phyloP scores from a whole-genome alignment of 2,113 vertebrate species.

The Eonycteris spelaea region DNA sequence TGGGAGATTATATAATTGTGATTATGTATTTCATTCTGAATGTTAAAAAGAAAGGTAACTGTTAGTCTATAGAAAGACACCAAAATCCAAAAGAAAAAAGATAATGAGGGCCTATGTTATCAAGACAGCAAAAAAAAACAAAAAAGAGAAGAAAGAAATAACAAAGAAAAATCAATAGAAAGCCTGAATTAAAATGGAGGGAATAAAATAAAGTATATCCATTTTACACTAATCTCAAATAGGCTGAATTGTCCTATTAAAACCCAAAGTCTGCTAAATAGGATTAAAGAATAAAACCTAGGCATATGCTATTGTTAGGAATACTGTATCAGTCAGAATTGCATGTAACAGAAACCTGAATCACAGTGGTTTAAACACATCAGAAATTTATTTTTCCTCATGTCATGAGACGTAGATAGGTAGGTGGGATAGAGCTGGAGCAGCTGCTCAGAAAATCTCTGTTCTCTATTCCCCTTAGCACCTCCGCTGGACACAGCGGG shows the following conservation, averaged over 20 bases:
- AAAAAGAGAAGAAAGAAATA: not conserved
- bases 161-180: not conserved
- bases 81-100: not conserved
- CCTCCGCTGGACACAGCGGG: not conserved
- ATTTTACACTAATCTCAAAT: not conserved
- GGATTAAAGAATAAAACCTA: not conserved
- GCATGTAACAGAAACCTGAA: not conserved
- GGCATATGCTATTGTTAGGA: not conserved
- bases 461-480: rapidly evolving
- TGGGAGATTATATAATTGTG: not conserved
- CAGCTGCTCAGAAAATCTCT: not conserved
- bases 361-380: not conserved
- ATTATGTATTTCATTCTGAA: not conserved
- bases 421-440: rapidly evolving
- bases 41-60: not conserved
- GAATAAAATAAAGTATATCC: not conserved
- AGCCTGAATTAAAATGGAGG: not conserved
- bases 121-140: not conserved
- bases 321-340: not conserved
- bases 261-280: not conserved
- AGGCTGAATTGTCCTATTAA: not conserved
- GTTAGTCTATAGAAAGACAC: not conserved
- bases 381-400: not conserved
- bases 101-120: not conserved
- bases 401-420: not conserved